Base-by-base conservation (phyloP, 2,888 invertebrate species). In the Catocala sponsa region DNA sequence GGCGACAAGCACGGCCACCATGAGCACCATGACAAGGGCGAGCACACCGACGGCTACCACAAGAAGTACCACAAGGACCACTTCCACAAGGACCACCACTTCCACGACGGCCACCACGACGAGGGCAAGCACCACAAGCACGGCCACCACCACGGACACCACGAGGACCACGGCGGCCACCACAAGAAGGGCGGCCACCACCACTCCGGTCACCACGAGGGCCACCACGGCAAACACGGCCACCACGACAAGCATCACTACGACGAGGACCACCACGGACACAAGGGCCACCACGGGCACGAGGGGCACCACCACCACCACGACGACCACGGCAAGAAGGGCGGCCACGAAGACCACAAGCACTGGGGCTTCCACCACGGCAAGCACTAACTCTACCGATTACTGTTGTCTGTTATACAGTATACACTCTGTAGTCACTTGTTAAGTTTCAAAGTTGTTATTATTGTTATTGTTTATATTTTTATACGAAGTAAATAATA, bases 1-100 rank as follows among this genome's bases (percentile, higher is more conserved):
- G 97, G 96, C 6, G 97, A 95, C 43, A 97, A 97, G 83, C 97
- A 96, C 84, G 97, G 97, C 10, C 97, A 97, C 81, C 97, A 97
- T 80, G 97, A 97, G 75, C 97, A 97, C 46, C 97, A 97, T 88
- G 97, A 98, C 83, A 98, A 98, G 85, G 98, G 97, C 0, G 97
- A 97, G 79, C 97, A 97, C 79, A 96, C 96, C 59, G 96, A 97
- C 76, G 97, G 98, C 7, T 97, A 96, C 90, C 98, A 98, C 87
- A 97, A 98, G 91, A 97, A 98, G 81, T 95, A 97, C 80, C 97
- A 98, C 91, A 98, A 98, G 89, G 98, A 98, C 79, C 98, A 98
- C 89, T 98, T 97, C 91, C 96, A 97, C 86, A 98, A 98, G 92
- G 97, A 97, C 82, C 97, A 97, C 86, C 97, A 97, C 94, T 98